Evolutionary conservation across 1,140 invertebrate genomes (phyloP).

Genomic region (Prorops nasuta): DNA sequence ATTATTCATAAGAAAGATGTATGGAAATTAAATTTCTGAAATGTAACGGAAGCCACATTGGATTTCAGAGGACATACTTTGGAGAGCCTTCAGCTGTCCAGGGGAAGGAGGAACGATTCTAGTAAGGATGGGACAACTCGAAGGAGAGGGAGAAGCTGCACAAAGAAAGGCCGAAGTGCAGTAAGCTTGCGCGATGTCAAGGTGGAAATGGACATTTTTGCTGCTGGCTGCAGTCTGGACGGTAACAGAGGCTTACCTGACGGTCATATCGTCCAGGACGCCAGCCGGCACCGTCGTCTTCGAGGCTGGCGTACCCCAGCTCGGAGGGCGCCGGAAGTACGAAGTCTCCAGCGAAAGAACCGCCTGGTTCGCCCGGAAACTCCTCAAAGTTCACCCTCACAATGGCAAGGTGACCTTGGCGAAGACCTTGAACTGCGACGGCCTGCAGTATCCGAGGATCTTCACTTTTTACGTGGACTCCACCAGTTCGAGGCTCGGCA

Average conservation of each 20-base stretch:
- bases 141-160: too few relatives aligned
- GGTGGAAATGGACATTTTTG: slow-evolving; percentile 38
- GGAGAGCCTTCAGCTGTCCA: too few relatives aligned
- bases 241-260: slow-evolving; percentile 59
- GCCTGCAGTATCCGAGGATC: slow-evolving; percentile 77
- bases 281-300: slow-evolving; percentile 71
- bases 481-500: slow-evolving; percentile 68
- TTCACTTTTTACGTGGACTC: slow-evolving; percentile 86
- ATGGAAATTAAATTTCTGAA: too few relatives aligned
- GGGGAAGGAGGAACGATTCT: too few relatives aligned
- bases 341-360: slow-evolving; percentile 75
- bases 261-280: slow-evolving; percentile 69
- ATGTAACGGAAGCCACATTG: too few relatives aligned
- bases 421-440: slow-evolving; percentile 73
- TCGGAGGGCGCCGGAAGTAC: slow-evolving; percentile 72
- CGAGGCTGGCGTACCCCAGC: slow-evolving; percentile 75
- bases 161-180: too few relatives aligned
- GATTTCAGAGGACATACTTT: too few relatives aligned
- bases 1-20: too few relatives aligned
- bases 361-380: slow-evolving; percentile 75
- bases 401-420: slow-evolving; percentile 74
- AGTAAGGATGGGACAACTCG: too few relatives aligned
- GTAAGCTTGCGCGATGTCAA: slow-evolving; percentile 36
- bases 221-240: slow-evolving; percentile 27
- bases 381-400: slow-evolving; percentile 72